Conservation (phyloP, 2,113 vertebrate species). For the Poeciliopsis prolifica region DNA sequence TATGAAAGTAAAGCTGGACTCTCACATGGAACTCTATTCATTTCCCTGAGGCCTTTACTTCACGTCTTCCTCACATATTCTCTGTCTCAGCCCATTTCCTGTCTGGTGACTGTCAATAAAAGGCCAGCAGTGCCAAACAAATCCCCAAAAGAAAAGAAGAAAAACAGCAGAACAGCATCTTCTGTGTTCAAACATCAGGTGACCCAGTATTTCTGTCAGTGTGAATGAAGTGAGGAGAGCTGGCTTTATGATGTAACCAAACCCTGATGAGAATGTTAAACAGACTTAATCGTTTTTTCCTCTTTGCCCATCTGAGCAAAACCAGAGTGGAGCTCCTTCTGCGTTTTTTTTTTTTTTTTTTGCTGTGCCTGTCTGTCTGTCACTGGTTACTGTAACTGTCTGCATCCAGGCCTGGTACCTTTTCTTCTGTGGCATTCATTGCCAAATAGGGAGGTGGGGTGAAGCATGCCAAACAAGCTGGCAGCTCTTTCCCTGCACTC, state of each 20-base stretch:
- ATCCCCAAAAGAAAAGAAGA: too few species aligned
- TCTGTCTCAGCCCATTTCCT: too few species aligned
- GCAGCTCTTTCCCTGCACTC: slow-evolving; percentile 3
- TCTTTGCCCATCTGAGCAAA: background rate
- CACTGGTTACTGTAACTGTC: background rate
- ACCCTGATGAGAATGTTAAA: slow-evolving; percentile 63
- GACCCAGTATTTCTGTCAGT: slow-evolving; percentile 45
- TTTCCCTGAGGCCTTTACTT: too few species aligned
- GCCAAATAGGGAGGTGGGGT: background rate
- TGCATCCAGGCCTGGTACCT: background rate
- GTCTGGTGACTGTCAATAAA: too few species aligned
- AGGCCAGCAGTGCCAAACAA: too few species aligned
- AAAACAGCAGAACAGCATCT: too few species aligned
- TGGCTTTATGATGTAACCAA: slow-evolving; percentile 45
- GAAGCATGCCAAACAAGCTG: slow-evolving; percentile 1
- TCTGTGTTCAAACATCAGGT: background rate
- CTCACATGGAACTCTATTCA: background rate
- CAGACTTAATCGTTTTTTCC: slow-evolving; percentile 55
- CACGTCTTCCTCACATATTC: too few species aligned
- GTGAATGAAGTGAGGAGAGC: slow-evolving; percentile 41
- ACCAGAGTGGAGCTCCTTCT: background rate
- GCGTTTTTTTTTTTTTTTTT: background rate
- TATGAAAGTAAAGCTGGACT: background rate
- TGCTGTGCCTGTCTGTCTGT: slow-evolving; percentile 2
- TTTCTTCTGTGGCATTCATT: background rate